Evolutionary conservation across 2,888 invertebrate species (phyloP).

Genomic region (Brenthis daphne): DNA sequence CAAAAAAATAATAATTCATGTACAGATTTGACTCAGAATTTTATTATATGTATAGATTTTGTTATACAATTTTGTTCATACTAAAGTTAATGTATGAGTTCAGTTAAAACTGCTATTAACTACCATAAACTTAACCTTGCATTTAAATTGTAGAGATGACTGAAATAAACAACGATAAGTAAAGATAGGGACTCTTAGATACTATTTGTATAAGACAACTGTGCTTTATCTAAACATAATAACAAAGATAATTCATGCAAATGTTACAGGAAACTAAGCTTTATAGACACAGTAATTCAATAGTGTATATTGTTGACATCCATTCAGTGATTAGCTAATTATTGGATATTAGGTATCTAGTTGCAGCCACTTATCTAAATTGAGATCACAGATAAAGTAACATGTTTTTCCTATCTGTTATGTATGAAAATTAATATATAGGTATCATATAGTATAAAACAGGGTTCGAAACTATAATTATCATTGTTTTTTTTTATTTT

Average conservation of each 20-base stretch:
- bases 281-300: slow-evolving; percentile 7
- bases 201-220: slow-evolving; percentile 19
- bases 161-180: slow-evolving; percentile 21
- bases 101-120: too few relatives aligned
- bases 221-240: slow-evolving; percentile 8
- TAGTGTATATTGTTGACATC: neutral
- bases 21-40: too few relatives aligned
- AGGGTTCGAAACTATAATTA: too few relatives aligned
- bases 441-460: too few relatives aligned
- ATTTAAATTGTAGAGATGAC: slow-evolving; percentile 8
- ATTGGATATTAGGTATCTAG: neutral
- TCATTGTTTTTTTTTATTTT: too few relatives aligned
- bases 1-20: too few relatives aligned
- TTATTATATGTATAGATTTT: too few relatives aligned
- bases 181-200: neutral
- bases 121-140: neutral
- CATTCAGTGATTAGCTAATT: slow-evolving; percentile 11
- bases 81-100: too few relatives aligned
- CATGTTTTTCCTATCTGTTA: neutral
- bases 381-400: neutral
- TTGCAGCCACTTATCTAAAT: slow-evolving; percentile 9
- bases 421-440: too few relatives aligned
- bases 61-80: too few relatives aligned
- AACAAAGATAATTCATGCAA: slow-evolving; percentile 13
- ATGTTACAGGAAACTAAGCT: slow-evolving; percentile 24